phyloP scores from a whole-genome alignment of 2,113 vertebrate species.

The Leptobrachium ailaonicum region DNA sequence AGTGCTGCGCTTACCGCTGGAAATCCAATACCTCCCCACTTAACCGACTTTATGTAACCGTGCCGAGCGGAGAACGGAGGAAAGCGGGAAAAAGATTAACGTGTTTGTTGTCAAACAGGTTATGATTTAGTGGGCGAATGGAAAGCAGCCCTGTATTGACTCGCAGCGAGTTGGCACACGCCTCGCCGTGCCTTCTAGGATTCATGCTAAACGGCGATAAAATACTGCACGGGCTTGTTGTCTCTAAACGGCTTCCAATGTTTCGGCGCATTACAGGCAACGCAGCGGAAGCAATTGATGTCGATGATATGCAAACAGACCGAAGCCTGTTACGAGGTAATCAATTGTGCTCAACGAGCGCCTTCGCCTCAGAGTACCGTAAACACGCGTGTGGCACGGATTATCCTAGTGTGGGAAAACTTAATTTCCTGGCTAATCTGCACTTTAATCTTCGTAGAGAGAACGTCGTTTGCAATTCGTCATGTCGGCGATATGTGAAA shows the following conservation, averaged over 20 bases:
- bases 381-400: not conserved
- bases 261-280: not conserved
- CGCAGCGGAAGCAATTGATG: not conserved
- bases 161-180: conserved; percentile 12
- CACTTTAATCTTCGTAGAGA: no score
- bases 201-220: not conserved
- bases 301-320: not conserved
- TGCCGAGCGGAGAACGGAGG: conserved; percentile 9
- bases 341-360: not conserved
- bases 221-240: not conserved
- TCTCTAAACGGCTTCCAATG: not conserved
- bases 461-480: no score
- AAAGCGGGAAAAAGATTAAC: conserved; percentile 22
- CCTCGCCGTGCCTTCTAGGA: not conserved
- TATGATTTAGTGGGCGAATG: conserved; percentile 22
- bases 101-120: conserved; percentile 40
- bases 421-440: not conserved
- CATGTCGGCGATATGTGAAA: no score
- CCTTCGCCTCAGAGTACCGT: not conserved
- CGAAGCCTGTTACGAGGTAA: not conserved
- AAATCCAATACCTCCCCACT: conserved; percentile 36
- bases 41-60: conserved; percentile 13
- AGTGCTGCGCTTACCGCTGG: conserved; percentile 21
- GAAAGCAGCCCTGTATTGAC: conserved; percentile 23
- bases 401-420: not conserved